These are phyloP conservation scores for Acanthurus lineatus DNA, from an alignment of 2,797 vertebrate species.

Conservation along the genomic window DNA sequence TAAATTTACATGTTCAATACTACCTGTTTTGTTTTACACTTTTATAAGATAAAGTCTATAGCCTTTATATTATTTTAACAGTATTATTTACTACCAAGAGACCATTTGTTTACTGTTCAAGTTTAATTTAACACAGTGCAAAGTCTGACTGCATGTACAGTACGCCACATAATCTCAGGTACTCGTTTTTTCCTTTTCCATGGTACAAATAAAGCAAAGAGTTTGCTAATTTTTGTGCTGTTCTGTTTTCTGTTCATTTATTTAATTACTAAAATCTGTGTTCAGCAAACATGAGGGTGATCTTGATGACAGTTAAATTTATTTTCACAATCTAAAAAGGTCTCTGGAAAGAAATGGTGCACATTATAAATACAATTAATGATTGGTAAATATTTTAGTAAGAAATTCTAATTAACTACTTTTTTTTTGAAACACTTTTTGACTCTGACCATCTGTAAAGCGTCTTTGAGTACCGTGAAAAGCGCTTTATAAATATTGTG, in stretches of 20 bases:
- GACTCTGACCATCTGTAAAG: no score
- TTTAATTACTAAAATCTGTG: background rate
- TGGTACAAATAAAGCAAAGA: constrained; percentile 56
- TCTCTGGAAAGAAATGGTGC: background rate
- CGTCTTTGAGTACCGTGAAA: no score
- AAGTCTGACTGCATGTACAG: constrained; percentile 38
- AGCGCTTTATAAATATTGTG: no score
- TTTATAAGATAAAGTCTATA: constrained; percentile 6
- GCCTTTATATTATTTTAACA: constrained; percentile 18
- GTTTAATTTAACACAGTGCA: constrained; percentile 54
- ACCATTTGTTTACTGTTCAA: constrained; percentile 43
- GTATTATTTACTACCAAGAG: constrained; percentile 32
- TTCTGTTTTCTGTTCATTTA: background rate
- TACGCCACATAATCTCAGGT: constrained; percentile 70
- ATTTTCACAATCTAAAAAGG: background rate
- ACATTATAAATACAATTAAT: background rate
- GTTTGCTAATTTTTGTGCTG: constrained; percentile 13
- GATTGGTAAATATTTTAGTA: background rate
- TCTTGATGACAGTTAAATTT: background rate
- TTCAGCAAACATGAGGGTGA: background rate
- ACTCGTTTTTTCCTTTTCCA: constrained; percentile 12
- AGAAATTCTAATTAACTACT: background rate
- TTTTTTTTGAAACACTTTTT: no score
- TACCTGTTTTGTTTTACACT: constrained; percentile 19
- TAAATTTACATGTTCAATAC: constrained; percentile 20